phyloP scores from a whole-genome alignment of 2,113 vertebrate species.

The Tetrax tetrax region DNA sequence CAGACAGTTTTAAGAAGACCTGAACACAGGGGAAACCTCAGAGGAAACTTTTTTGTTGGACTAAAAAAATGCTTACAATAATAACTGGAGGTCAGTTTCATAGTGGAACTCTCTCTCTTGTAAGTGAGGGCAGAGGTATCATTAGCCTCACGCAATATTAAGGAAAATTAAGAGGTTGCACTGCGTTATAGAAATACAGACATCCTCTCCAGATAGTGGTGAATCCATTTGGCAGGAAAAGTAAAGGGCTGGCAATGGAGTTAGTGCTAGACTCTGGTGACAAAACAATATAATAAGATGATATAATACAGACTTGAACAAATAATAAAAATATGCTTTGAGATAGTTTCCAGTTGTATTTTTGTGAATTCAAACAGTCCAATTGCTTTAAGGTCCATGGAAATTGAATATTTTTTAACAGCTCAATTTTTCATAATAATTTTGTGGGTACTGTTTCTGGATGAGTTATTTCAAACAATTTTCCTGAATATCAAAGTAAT shows the following conservation, averaged over 20 bases:
- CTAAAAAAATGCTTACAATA: neutral
- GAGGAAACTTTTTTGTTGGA: neutral
- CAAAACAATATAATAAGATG: neutral
- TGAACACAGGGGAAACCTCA: neutral
- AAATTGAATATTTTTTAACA: neutral
- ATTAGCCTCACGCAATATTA: neutral
- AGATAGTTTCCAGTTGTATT: neutral
- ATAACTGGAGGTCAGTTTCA: neutral
- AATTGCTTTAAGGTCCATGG: neutral
- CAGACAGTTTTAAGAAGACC: neutral
- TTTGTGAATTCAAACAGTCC: neutral
- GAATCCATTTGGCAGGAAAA: neutral
- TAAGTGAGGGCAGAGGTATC: neutral
- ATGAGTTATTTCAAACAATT: neutral
- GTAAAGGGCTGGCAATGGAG: neutral
- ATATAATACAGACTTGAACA: neutral
- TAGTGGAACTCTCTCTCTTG: accelerated
- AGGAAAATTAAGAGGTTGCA: neutral
- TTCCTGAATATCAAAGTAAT: neutral
- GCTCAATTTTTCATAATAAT: neutral
- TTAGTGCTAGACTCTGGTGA: neutral
- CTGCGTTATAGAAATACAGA: neutral
- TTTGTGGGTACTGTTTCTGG: neutral
- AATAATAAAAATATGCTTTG: neutral
- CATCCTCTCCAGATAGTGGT: neutral